Evolutionary conservation across 2,113 vertebrate species (phyloP).

Genomic region (Coturnix japonica): DNA sequence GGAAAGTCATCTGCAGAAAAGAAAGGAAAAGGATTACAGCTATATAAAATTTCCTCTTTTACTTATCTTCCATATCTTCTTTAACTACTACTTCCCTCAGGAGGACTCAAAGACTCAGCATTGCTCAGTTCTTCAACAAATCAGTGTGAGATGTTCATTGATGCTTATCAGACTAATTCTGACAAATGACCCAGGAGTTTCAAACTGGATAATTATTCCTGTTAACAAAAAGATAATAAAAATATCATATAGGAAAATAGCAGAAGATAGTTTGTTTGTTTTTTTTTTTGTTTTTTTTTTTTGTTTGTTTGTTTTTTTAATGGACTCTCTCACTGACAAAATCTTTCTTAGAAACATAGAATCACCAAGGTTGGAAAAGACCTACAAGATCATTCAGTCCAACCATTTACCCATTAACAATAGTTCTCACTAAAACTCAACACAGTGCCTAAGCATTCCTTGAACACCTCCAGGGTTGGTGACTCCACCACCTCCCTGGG

Average conservation of each 20-base stretch:
- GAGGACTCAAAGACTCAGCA: neutral
- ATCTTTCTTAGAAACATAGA: neutral
- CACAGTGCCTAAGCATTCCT: no score
- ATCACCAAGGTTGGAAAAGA: no score
- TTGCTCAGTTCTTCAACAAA: neutral
- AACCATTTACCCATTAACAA: no score
- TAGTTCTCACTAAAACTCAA: no score
- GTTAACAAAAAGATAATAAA: neutral
- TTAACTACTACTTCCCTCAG: neutral
- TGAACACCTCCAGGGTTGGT: no score
- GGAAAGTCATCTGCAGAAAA: neutral
- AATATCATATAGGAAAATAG: neutral
- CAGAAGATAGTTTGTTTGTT: neutral
- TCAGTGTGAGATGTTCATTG: neutral
- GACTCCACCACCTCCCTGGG: no score
- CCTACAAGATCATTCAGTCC: no score
- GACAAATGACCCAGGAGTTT: neutral
- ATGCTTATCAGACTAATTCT: neutral
- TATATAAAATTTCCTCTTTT: neutral
- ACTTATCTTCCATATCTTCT: neutral
- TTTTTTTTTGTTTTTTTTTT: no score
- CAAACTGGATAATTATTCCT: neutral
- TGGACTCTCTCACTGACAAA: neutral
- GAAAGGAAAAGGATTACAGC: neutral
- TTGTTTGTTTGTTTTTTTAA: no score